Evolutionary conservation across 2,888 invertebrate species (phyloP).

Genomic region (Trachelus stipa): DNA sequence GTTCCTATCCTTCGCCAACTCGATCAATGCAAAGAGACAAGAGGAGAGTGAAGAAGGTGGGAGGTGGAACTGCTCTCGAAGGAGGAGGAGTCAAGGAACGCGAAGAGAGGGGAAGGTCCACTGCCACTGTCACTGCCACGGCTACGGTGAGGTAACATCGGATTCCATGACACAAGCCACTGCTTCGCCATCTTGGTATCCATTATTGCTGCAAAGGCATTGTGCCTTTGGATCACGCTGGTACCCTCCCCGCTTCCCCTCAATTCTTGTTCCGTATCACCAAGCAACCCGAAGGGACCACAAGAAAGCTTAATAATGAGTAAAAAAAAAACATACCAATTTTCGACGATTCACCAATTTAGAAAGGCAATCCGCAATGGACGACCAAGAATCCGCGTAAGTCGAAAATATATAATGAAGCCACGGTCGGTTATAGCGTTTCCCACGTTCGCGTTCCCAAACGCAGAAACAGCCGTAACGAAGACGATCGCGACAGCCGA

Average conservation of each 20-base stretch:
- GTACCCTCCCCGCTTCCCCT: not conserved
- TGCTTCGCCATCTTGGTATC: conserved; percentile 54
- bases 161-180: conserved; percentile 55
- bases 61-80: conserved; percentile 22
- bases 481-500: not conserved
- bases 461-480: not conserved
- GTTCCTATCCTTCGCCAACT: not conserved
- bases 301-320: not conserved
- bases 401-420: not conserved
- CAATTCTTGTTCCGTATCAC: not conserved
- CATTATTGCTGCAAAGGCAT: conserved; percentile 24
- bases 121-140: conserved; percentile 64
- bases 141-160: conserved; percentile 62
- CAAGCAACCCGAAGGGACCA: not conserved
- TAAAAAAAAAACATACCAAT: not conserved
- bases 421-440: not conserved
- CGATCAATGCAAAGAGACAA: conserved; percentile 8
- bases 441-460: no score
- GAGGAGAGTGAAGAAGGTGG: conserved; percentile 18
- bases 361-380: not conserved
- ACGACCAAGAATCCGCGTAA: not conserved
- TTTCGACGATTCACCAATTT: not conserved
- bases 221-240: not conserved
- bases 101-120: conserved; percentile 18
- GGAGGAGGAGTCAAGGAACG: conserved; percentile 16